These are phyloP conservation scores for Diplazon laetatorius DNA, from an alignment of 2,888 invertebrate species.

Conservation along the genomic window DNA sequence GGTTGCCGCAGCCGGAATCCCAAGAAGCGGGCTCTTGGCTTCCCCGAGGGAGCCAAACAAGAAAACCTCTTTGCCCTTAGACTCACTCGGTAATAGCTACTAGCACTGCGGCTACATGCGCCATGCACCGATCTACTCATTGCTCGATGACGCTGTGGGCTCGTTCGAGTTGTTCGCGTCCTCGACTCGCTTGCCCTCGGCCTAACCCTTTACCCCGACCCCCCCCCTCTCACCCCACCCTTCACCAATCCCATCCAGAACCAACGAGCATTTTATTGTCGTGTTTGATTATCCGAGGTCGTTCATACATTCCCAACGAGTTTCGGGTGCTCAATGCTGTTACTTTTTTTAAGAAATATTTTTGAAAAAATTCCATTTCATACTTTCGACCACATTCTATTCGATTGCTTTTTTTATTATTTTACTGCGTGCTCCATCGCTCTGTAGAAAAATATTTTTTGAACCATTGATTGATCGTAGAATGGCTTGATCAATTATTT, in stretches of 20 bases:
- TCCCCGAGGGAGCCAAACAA: constrained; percentile 23
- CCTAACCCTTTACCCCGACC: not conserved
- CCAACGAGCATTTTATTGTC: constrained; percentile 44
- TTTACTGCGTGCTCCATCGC: constrained; percentile 1
- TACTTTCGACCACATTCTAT: not conserved
- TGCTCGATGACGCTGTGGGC: constrained; percentile 26
- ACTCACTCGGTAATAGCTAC: constrained; percentile 30
- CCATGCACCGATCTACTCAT: constrained; percentile 7
- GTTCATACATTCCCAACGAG: constrained; percentile 31
- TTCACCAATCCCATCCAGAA: constrained; percentile 22
- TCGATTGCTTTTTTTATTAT: constrained; percentile 6
- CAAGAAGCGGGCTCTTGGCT: constrained; percentile 31
- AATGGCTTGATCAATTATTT: not conserved
- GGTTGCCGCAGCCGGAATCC: constrained; percentile 32
- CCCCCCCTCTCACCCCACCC: too few relatives aligned
- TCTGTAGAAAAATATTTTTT: not conserved
- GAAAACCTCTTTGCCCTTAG: constrained; percentile 18
- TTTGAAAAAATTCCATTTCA: not conserved
- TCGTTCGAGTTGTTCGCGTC: constrained; percentile 38
- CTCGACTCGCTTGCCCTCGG: constrained; percentile 18
- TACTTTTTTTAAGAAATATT: not conserved
- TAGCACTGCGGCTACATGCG: constrained; percentile 8
- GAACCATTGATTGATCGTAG: not conserved
- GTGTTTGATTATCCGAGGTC: constrained; percentile 39
- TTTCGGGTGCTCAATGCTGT: constrained; percentile 4